Evolutionary conservation across 2,888 invertebrate species (phyloP).

Genomic region (Dryococelus australis): DNA sequence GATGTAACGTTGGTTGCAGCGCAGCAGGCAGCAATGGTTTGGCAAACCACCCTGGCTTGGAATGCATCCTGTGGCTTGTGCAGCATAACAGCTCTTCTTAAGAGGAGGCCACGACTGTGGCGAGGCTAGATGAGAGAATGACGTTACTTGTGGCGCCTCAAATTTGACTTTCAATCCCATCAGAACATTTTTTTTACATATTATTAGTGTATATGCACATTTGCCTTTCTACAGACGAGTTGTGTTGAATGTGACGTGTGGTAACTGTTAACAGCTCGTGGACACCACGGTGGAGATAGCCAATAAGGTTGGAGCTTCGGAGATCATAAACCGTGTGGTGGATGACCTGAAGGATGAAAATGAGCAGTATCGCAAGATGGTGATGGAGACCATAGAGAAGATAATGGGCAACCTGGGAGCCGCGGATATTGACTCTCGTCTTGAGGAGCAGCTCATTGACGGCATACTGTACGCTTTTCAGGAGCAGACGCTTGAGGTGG

Average conservation of each 20-base stretch:
- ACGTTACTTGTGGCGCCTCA: no score
- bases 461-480: conserved; percentile 97
- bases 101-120: no score
- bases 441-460: conserved; percentile 99
- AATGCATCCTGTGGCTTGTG: no score
- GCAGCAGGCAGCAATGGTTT: no score
- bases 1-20: no score
- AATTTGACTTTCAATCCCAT: no score
- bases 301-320: conserved; percentile 99
- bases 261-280: conserved; percentile 71
- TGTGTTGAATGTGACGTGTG: background rate
- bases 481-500: conserved; percentile 94
- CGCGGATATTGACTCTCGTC: conserved; percentile 95
- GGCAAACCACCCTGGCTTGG: no score
- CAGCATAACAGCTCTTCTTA: no score
- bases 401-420: conserved; percentile 98
- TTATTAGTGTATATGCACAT: no score
- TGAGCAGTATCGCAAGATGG: conserved; percentile 99
- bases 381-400: conserved; percentile 99
- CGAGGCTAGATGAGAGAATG: no score
- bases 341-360: conserved; percentile 99
- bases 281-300: conserved; percentile 99
- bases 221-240: background rate
- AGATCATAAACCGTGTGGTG: conserved; percentile 97
- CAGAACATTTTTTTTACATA: no score